A percentile compares a stretch with the other conserved stretches of the same genome.
These are phyloP conservation scores for Pemphigus obesinymphae DNA, from an alignment of 1,140 invertebrate species.

Conservation along the genomic window DNA sequence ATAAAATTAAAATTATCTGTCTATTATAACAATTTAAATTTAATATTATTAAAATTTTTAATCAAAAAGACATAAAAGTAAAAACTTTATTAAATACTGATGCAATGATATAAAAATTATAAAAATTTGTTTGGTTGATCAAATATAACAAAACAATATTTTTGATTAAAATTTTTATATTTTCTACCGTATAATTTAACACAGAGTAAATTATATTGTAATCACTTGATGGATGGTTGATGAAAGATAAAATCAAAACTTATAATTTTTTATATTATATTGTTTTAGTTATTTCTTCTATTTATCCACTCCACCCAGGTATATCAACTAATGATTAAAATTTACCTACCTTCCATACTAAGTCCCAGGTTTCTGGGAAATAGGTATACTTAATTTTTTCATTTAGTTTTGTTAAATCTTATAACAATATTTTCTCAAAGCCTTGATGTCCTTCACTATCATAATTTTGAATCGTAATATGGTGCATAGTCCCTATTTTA, in stretches of 20 bases:
- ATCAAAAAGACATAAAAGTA: too few species aligned
- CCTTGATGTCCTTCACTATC: background rate
- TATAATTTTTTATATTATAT: background rate
- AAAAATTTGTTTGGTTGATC: too few species aligned
- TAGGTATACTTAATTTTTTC: background rate
- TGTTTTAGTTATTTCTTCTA: background rate
- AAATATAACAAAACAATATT: background rate
- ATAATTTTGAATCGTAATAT: background rate
- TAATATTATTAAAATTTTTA: too few species aligned
- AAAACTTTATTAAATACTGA: too few species aligned
- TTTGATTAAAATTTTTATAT: background rate
- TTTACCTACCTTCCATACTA: background rate
- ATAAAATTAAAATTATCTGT: too few species aligned
- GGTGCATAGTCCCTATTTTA: conserved; percentile 44
- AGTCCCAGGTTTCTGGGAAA: background rate
- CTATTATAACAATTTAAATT: too few species aligned
- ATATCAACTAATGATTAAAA: background rate
- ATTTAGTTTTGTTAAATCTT: background rate
- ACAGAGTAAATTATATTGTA: background rate
- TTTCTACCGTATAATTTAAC: background rate
- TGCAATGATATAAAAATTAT: too few species aligned
- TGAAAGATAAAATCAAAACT: background rate
- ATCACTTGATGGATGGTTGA: background rate
- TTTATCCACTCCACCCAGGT: background rate
- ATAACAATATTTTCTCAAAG: background rate